Evolutionary conservation across 2,113 vertebrate species (phyloP).

Genomic region (Odocoileus hemionus): DNA sequence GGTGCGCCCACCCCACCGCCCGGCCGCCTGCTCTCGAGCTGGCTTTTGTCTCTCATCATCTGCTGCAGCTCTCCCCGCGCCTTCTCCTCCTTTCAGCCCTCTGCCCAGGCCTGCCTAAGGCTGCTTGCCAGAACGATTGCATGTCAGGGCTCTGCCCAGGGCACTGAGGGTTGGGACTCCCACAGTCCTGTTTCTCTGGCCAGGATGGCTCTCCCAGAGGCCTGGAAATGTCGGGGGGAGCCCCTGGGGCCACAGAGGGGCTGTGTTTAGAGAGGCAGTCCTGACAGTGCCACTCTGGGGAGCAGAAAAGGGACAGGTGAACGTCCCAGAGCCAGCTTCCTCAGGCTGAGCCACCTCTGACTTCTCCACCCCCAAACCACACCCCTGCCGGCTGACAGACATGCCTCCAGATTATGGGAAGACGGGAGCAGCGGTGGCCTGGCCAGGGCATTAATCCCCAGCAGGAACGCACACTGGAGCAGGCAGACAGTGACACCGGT

Average conservation of each 20-base stretch:
- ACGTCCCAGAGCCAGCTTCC: background rate
- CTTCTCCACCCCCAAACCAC: background rate
- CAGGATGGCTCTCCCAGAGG: background rate
- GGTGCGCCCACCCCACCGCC: background rate
- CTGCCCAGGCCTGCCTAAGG: constrained; percentile 67
- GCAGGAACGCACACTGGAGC: background rate
- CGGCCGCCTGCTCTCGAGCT: constrained; percentile 17
- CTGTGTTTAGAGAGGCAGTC: background rate
- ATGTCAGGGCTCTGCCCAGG: constrained; percentile 48
- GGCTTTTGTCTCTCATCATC: constrained; percentile 53
- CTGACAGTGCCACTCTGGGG: background rate
- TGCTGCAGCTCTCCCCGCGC: constrained; percentile 12
- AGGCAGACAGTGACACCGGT: background rate
- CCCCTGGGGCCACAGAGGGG: background rate
- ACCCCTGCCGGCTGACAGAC: constrained; percentile 42
- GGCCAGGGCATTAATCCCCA: background rate
- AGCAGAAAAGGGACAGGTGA: background rate
- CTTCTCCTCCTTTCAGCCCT: background rate
- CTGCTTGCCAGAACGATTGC: constrained; percentile 46
- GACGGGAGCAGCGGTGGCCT: background rate
- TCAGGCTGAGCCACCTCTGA: background rate
- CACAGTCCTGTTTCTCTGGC: background rate
- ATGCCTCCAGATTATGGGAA: background rate
- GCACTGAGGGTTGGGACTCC: background rate
- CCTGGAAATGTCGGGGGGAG: background rate